phyloP scores from a whole-genome alignment of 2,888 invertebrate species.

The Euproctis similis region DNA sequence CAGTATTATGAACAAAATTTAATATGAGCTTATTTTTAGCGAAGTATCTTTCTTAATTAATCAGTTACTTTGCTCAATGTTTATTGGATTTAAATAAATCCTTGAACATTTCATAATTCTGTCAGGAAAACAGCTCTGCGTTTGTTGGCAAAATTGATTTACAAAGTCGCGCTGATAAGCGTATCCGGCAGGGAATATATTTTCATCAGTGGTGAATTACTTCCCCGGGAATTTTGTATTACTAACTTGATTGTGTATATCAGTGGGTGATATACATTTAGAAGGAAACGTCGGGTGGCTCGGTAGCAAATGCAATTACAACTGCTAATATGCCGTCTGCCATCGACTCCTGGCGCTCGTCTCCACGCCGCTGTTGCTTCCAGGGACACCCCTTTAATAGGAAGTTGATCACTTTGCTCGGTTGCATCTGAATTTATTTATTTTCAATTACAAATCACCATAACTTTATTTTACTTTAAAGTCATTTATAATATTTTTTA shows the following conservation, averaged over 20 bases:
- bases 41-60: conserved; percentile 59
- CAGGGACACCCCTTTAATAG: conserved; percentile 55
- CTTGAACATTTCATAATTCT: conserved; percentile 21
- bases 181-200: conserved; percentile 57
- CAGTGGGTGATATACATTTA: conserved; percentile 56
- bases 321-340: conserved; percentile 70
- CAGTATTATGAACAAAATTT: conserved; percentile 68
- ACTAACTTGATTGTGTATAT: conserved; percentile 70
- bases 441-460: conserved; percentile 51
- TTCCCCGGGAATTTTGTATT: conserved; percentile 65
- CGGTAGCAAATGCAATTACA: conserved; percentile 72
- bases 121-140: conserved; percentile 12
- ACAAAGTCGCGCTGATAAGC: conserved; percentile 35
- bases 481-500: too few relatives aligned
- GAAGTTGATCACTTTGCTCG: conserved; percentile 57
- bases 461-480: conserved; percentile 16
- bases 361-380: conserved; percentile 27
- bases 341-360: conserved; percentile 36
- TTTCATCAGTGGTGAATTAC: conserved; percentile 64
- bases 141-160: conserved; percentile 18
- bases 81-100: conserved; percentile 25
- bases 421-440: too few relatives aligned
- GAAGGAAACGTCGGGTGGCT: conserved; percentile 66
- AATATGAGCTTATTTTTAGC: conserved; percentile 67
- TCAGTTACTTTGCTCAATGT: conserved; percentile 35